phyloP scores from a whole-genome alignment of 2,888 invertebrate genomes.

The Pseudoips prasinana region DNA sequence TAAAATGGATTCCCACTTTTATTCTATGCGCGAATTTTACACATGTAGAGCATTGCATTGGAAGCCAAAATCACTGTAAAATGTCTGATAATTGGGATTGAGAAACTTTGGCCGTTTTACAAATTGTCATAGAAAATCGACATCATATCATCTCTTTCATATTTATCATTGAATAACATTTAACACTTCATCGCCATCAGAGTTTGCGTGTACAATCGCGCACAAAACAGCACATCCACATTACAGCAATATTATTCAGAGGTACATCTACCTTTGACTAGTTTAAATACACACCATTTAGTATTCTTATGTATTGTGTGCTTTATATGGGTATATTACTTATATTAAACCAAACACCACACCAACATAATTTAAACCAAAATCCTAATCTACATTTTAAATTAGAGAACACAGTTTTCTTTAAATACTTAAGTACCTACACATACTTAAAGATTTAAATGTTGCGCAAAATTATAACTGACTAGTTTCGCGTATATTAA shows the following conservation, averaged over 20 bases:
- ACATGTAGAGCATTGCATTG: conserved; percentile 15
- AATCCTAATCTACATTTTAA: conserved; percentile 73
- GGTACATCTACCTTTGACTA: conserved; percentile 75
- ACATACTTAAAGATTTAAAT: conserved; percentile 72
- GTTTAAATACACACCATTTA: conserved; percentile 69
- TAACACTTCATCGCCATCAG: conserved; percentile 16
- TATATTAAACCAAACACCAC: conserved; percentile 77
- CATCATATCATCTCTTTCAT: conserved; percentile 20
- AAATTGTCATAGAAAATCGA: conserved; percentile 17
- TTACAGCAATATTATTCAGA: conserved; percentile 46
- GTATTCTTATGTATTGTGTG: conserved; percentile 59
- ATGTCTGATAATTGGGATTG: conserved; percentile 19
- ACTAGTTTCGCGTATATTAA: conserved; percentile 81
- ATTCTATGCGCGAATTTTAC: conserved; percentile 37
- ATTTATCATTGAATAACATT: conserved; percentile 26
- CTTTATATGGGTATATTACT: conserved; percentile 56
- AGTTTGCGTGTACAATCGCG: conserved; percentile 37
- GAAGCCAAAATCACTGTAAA: conserved; percentile 23
- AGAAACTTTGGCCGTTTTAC: conserved; percentile 31
- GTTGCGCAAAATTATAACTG: conserved; percentile 82
- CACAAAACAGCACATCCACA: conserved; percentile 46
- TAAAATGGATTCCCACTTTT: conserved; percentile 36
- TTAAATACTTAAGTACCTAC: conserved; percentile 70
- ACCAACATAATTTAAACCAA: conserved; percentile 78
- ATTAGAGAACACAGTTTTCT: conserved; percentile 77